phyloP scores from a whole-genome alignment of 2,797 vertebrate species.

The Cuculus canorus region DNA sequence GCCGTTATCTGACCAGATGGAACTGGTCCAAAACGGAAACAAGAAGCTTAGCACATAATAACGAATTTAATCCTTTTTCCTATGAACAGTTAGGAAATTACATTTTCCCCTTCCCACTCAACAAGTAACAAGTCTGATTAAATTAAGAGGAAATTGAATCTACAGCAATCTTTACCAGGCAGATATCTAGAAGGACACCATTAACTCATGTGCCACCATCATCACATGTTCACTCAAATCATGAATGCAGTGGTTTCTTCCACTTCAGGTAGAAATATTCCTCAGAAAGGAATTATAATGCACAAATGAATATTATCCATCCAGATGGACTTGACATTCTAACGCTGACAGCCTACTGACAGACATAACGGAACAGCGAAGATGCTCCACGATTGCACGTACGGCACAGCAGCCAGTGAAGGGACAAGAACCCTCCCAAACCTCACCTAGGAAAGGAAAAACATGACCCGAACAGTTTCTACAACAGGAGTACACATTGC shows the following conservation, averaged over 20 bases:
- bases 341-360: not conserved
- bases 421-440: not conserved
- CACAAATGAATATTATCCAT: not conserved
- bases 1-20: not conserved
- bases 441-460: not conserved
- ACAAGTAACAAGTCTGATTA: not conserved
- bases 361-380: not conserved
- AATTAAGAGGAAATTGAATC: not conserved
- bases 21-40: not conserved
- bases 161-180: not conserved
- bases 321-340: not conserved
- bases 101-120: not conserved
- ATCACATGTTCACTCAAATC: not conserved
- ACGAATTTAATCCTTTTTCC: not conserved
- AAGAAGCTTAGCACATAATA: not conserved
- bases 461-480: not conserved
- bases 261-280: not conserved
- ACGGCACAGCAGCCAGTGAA: not conserved
- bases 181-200: not conserved
- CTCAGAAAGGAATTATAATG: not conserved
- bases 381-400: not conserved
- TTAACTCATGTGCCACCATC: not conserved
- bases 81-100: not conserved
- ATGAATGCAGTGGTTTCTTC: not conserved
- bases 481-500: not conserved